Conservation (phyloP, 2,888 invertebrate species). For the Heteromurus nitidus region DNA sequence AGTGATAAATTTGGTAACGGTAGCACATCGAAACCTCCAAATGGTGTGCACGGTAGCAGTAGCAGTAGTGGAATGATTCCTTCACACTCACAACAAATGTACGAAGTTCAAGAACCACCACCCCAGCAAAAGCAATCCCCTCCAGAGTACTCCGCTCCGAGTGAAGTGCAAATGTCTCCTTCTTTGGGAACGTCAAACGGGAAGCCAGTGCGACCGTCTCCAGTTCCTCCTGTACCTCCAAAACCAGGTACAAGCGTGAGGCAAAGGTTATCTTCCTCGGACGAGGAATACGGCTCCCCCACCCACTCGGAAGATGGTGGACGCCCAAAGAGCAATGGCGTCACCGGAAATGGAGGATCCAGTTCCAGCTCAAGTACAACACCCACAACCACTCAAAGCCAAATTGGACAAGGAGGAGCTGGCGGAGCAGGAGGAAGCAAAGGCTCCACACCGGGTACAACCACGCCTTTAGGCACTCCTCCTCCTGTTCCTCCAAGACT, state of each 20-base stretch:
- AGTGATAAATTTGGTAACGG: conserved; percentile 53
- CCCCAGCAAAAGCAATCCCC: conserved; percentile 41
- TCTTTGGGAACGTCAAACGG: conserved; percentile 19
- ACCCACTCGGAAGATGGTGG: conserved; percentile 49
- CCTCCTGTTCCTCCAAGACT: conserved; percentile 73
- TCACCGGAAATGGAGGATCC: conserved; percentile 58
- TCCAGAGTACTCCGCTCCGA: conserved; percentile 29
- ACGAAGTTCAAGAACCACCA: conserved; percentile 39
- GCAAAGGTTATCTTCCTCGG: conserved; percentile 63
- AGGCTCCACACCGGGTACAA: conserved; percentile 70
- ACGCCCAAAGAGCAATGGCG: conserved; percentile 58
- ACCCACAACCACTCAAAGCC: conserved; percentile 70
- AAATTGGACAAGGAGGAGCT: conserved; percentile 56
- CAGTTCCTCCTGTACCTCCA: conserved; percentile 62
- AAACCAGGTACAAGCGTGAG: conserved; percentile 69
- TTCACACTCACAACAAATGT: conserved; percentile 18
- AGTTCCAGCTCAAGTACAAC: conserved; percentile 72
- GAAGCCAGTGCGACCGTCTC: conserved; percentile 68
- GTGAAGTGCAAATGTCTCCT: conserved; percentile 31
- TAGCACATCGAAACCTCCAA: conserved; percentile 40
- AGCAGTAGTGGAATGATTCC: not conserved
- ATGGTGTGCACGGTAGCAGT: conserved; percentile 40
- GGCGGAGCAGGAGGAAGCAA: conserved; percentile 54
- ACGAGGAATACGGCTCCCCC: conserved; percentile 59
- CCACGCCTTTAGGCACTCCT: conserved; percentile 70